Conservation (phyloP, 2,113 vertebrate species). For the Octodon degus region DNA sequence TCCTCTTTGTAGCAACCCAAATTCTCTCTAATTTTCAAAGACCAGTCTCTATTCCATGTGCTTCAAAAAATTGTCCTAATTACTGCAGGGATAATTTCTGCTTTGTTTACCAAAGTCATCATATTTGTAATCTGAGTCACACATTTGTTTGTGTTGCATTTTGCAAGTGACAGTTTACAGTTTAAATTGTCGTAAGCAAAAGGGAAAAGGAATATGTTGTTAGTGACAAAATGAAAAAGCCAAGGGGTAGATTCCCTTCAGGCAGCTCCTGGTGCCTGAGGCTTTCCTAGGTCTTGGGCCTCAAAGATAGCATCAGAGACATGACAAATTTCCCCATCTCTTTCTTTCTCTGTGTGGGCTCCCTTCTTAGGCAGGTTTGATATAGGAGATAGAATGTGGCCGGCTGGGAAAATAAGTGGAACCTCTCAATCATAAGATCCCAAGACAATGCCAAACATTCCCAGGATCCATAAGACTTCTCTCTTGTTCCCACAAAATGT, state of each 20-base stretch:
- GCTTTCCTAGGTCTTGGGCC: not conserved
- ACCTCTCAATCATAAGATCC: not conserved
- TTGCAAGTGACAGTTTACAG: constrained; percentile 51
- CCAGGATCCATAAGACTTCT: not conserved
- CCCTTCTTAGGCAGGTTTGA: not conserved
- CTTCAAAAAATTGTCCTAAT: constrained; percentile 24
- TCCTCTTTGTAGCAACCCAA: not conserved
- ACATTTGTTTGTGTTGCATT: constrained; percentile 48
- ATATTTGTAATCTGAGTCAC: constrained; percentile 63
- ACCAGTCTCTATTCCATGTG: not conserved
- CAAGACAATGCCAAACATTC: not conserved
- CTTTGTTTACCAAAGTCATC: constrained; percentile 55
- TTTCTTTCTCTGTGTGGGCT: not conserved
- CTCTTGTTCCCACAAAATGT: not conserved
- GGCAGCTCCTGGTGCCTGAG: not conserved
- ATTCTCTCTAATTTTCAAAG: constrained; percentile 27
- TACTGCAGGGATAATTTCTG: constrained; percentile 39
- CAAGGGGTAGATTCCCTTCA: not conserved
- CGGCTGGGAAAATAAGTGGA: not conserved
- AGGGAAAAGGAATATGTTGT: constrained; percentile 28
- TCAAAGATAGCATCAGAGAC: not conserved
- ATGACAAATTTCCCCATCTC: not conserved
- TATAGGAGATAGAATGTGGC: not conserved
- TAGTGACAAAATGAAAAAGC: constrained; percentile 1
- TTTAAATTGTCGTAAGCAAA: constrained; percentile 62